Evolutionary conservation across 1,140 invertebrate species (phyloP).

Genomic region (Bombus cullumanus): DNA sequence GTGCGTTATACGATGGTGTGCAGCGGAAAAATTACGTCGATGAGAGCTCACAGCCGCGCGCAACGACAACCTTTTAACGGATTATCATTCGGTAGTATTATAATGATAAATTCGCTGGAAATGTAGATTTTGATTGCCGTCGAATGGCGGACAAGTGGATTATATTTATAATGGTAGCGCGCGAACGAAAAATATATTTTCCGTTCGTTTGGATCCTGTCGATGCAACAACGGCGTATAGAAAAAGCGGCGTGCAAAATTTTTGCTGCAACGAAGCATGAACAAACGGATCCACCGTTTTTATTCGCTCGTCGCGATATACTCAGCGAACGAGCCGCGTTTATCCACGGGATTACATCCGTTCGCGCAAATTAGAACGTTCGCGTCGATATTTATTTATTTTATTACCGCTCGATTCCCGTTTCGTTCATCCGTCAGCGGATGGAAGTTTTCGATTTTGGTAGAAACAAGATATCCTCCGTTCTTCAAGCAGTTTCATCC

Average conservation of each 20-base stretch:
- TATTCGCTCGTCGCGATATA: neutral
- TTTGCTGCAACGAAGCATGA: neutral
- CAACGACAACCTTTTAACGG: constrained; percentile 30
- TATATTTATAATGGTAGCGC: constrained; percentile 28
- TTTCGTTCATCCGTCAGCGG: neutral
- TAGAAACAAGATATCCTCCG: neutral
- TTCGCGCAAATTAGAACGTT: constrained; percentile 32
- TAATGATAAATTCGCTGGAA: constrained; percentile 42
- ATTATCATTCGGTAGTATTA: constrained; percentile 46
- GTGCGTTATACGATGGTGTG: neutral
- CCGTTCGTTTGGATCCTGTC: neutral
- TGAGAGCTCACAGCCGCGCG: neutral
- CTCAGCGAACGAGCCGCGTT: neutral
- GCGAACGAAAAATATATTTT: constrained; percentile 38
- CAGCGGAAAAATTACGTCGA: neutral
- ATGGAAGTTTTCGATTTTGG: neutral
- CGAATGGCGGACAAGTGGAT: constrained; percentile 42
- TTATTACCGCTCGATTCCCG: constrained; percentile 10
- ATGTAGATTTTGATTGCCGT: constrained; percentile 40
- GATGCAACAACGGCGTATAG: neutral
- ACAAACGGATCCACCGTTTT: neutral
- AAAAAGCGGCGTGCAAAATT: neutral
- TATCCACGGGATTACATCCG: constrained; percentile 29
- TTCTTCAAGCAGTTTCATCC: neutral
- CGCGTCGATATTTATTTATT: constrained; percentile 41